phyloP scores from a whole-genome alignment of 2,797 vertebrate genomes.

The Cirrhinus mrigala region DNA sequence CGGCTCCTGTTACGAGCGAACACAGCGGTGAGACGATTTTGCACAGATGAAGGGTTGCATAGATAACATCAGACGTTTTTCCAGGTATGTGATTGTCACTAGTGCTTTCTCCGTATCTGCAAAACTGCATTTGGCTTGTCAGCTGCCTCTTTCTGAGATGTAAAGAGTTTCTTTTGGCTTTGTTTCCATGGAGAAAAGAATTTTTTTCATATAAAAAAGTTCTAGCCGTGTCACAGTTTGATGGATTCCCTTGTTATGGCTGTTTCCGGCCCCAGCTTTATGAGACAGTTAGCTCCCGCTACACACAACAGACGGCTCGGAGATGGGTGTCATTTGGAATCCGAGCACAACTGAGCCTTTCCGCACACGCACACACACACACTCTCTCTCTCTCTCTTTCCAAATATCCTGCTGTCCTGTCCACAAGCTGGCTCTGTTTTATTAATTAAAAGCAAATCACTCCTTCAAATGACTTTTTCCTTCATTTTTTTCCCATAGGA shows the following conservation, averaged over 20 bases:
- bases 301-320: slow-evolving; percentile 46
- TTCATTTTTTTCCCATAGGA: slow-evolving; percentile 54
- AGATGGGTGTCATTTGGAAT: slow-evolving; percentile 50
- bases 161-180: slow-evolving; percentile 38
- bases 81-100: slow-evolving; percentile 32
- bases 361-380: slow-evolving; percentile 26
- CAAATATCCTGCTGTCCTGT: slow-evolving; percentile 52
- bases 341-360: slow-evolving; percentile 35
- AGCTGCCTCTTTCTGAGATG: slow-evolving; percentile 26
- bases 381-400: slow-evolving; percentile 21
- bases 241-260: slow-evolving; percentile 49
- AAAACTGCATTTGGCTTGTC: slow-evolving; percentile 35
- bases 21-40: slow-evolving; percentile 3
- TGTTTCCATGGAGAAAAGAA: slow-evolving; percentile 49
- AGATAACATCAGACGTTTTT: slow-evolving; percentile 41
- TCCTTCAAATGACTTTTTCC: slow-evolving; percentile 51
- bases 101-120: slow-evolving; percentile 10
- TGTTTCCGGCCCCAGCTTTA: slow-evolving; percentile 54
- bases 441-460: slow-evolving; percentile 65
- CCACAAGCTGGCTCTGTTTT: slow-evolving; percentile 59
- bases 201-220: slow-evolving; percentile 43
- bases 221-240: slow-evolving; percentile 45
- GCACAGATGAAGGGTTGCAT: slow-evolving; percentile 20
- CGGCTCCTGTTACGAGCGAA: slow-evolving; percentile 1
- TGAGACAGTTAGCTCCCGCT: slow-evolving; percentile 46